Evolutionary conservation across 2,113 vertebrate species (phyloP).

Genomic region (Physeter macrocephalus): DNA sequence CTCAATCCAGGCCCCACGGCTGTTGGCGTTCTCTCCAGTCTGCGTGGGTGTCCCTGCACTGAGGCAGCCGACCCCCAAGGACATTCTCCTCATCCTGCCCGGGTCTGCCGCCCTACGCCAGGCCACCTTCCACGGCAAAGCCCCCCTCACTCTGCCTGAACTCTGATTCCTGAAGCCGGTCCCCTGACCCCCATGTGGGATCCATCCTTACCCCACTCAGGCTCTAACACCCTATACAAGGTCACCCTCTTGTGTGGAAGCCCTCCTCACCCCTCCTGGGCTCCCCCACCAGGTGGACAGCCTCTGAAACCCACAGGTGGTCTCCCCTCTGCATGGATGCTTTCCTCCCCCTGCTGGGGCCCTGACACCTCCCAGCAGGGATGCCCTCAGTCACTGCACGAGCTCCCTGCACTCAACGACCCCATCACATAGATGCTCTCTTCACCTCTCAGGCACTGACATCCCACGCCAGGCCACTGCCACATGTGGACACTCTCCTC

Average conservation of each 20-base stretch:
- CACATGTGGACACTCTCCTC: too few relatives aligned
- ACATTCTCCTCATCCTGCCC: neutral
- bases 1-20: too few relatives aligned
- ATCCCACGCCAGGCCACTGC: neutral
- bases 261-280: neutral
- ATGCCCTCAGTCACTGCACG: neutral
- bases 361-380: neutral
- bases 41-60: neutral
- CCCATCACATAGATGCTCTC: neutral
- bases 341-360: neutral
- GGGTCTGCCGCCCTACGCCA: neutral
- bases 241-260: neutral
- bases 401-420: neutral
- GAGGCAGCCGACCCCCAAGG: neutral
- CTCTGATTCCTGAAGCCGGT: neutral
- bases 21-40: fast-evolving
- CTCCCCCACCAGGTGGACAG: neutral
- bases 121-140: neutral
- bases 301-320: neutral
- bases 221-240: neutral
- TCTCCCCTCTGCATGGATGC: neutral
- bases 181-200: neutral
- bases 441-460: neutral
- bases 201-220: neutral
- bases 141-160: neutral